Conservation (phyloP, 2,888 invertebrate genomes). For the Encarsia formosa region DNA sequence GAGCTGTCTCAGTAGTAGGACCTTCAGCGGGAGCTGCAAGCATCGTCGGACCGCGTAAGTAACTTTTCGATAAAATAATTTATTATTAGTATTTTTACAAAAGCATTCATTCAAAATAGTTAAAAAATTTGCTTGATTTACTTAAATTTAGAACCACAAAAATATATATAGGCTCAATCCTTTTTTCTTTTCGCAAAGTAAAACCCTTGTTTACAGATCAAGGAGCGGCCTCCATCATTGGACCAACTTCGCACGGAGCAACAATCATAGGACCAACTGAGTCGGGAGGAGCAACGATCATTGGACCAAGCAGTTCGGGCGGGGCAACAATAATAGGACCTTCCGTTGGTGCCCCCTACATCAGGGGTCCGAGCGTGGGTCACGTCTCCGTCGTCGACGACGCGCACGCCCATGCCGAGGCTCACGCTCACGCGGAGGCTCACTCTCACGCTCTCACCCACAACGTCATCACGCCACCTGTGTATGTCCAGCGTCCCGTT, state of each 20-base stretch:
- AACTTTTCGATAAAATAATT: no score
- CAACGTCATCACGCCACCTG: neutral
- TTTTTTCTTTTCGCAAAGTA: no score
- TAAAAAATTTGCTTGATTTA: no score
- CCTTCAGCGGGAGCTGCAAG: slow-evolving; percentile 27
- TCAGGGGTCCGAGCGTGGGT: neutral
- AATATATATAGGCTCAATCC: no score
- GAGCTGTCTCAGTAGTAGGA: slow-evolving; percentile 25
- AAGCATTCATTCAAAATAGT: no score
- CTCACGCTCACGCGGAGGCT: slow-evolving; percentile 27
- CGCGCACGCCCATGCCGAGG: slow-evolving; percentile 14
- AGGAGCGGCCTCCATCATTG: slow-evolving; percentile 43
- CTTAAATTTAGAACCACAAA: no score
- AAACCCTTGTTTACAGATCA: no score
- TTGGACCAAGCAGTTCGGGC: slow-evolving; percentile 11
- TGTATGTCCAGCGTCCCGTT: neutral
- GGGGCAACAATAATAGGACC: slow-evolving; percentile 19
- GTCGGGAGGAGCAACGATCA: slow-evolving; percentile 18
- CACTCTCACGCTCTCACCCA: slow-evolving; percentile 25
- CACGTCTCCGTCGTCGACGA: neutral
- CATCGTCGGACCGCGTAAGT: slow-evolving; percentile 30
- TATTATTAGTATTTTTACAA: no score
- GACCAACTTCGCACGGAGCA: slow-evolving; percentile 40
- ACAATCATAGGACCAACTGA: slow-evolving; percentile 28
- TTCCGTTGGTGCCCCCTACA: neutral